Conservation (phyloP, 2,888 invertebrate genomes). For the Nasonia oneida region DNA sequence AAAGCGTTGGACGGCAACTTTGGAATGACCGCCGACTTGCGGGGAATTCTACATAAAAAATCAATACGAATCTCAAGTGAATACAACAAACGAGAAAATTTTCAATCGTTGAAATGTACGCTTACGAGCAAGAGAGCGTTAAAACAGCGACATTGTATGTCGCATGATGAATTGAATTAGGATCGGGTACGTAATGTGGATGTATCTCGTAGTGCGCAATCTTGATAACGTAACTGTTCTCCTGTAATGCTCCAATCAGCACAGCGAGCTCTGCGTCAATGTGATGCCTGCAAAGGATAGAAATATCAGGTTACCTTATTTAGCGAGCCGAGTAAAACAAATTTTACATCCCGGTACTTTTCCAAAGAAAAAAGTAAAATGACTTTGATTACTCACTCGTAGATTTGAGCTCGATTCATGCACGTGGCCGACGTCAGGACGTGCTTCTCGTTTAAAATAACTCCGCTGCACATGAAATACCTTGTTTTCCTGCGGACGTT, state of each 20-base stretch:
- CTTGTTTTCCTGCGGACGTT: slow-evolving; percentile 63
- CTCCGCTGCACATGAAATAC: slow-evolving; percentile 70
- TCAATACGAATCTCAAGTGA: background rate
- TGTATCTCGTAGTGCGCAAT: slow-evolving; percentile 66
- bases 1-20: slow-evolving; percentile 63
- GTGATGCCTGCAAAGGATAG: slow-evolving; percentile 61
- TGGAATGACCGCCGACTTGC: slow-evolving; percentile 57
- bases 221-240: slow-evolving; percentile 65
- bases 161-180: slow-evolving; percentile 61
- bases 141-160: slow-evolving; percentile 66
- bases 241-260: slow-evolving; percentile 63
- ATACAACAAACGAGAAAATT: background rate
- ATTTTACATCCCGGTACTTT: background rate
- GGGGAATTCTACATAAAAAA: slow-evolving; percentile 62
- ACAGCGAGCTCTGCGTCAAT: slow-evolving; percentile 65
- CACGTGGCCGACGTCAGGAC: slow-evolving; percentile 69
- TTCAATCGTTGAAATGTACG: background rate
- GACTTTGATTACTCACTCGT: slow-evolving; percentile 64
- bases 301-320: slow-evolving; percentile 21
- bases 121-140: slow-evolving; percentile 67
- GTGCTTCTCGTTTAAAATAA: slow-evolving; percentile 63
- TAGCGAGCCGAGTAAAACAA: background rate
- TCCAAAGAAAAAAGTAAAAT: background rate
- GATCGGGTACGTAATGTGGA: slow-evolving; percentile 65
- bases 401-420: slow-evolving; percentile 65